Base-by-base conservation (phyloP, 2,888 invertebrate species). In the Oscheius myriophilus region DNA sequence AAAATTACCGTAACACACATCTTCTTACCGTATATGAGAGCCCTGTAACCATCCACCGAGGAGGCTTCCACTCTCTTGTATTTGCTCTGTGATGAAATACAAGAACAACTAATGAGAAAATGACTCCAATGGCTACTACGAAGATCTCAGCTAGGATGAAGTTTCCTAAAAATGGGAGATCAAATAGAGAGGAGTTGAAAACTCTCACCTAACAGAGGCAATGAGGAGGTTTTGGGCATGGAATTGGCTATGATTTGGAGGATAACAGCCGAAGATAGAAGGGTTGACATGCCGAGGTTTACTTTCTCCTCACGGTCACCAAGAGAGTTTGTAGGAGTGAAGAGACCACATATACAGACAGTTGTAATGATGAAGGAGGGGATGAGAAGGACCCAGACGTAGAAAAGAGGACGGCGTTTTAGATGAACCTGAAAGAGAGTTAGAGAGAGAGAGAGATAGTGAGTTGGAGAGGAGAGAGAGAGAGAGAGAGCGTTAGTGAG, bases 111-210 rank as follows among this genome's bases (percentile, higher is more conserved):
- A 80, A 76, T 6, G 77, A 67, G 54, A 67, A 72, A 2, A 80
- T 58, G 21, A 79, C 80, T 11, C 77, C 80, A 18, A 76, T 73
- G 3, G 80, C 76, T 0, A 77, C 75, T 11, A 80, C 76, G 67
- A 80, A 79, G 25, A 80, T 80, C 53, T 80, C 80, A 16, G 80
- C 78, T 14, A 80, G 70, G 21, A 80, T 80, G 73, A 80, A 80
- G 67, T 80, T 79, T 42, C 80, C 80, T 73, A 63, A 18, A 65
- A 57, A 18, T 23, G 45, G 14, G 14, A n/a, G n/a, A n/a, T n/a
- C n/a, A n/a, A 14, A 14, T 53, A 9, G 23, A 25, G 9, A 51
- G 23, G 11, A 39, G n/a, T n/a, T n/a, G n/a, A n/a, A n/a, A n/a
- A n/a, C n/a, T 42, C 46, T 46, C 16, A 73, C 75, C 75, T 6